phyloP scores from a whole-genome alignment of 1,140 invertebrate genomes.

The Pseudoatta argentina region DNA sequence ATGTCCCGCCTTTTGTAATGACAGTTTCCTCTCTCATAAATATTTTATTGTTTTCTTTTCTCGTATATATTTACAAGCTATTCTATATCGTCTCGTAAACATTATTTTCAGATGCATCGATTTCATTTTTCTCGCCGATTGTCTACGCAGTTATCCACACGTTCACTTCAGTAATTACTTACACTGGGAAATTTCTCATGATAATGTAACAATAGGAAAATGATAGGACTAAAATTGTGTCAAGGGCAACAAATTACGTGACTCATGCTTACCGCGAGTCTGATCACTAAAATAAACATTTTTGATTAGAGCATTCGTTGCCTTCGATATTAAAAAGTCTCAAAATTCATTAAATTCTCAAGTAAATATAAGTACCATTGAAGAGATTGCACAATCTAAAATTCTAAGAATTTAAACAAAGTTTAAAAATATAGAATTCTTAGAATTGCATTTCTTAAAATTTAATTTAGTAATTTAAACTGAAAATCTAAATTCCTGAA shows the following conservation, averaged over 20 bases:
- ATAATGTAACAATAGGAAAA: slow-evolving; percentile 78
- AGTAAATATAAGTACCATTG: no score
- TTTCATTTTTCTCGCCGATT: slow-evolving; percentile 28
- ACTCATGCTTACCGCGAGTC: slow-evolving; percentile 37
- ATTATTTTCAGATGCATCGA: slow-evolving; percentile 25
- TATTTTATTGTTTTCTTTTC: neutral
- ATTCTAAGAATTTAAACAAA: no score
- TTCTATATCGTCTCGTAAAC: neutral
- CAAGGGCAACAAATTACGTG: slow-evolving; percentile 79
- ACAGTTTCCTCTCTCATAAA: slow-evolving; percentile 16
- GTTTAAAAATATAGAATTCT: no score
- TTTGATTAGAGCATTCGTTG: neutral
- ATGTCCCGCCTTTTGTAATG: neutral
- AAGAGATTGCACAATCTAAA: no score
- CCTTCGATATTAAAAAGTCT: neutral
- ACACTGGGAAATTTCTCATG: slow-evolving; percentile 73
- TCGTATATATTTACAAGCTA: neutral
- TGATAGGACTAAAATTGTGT: slow-evolving; percentile 79
- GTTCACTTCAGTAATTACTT: slow-evolving; percentile 46
- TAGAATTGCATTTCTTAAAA: no score
- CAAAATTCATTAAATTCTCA: no score
- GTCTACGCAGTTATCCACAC: slow-evolving; percentile 4
- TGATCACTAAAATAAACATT: slow-evolving; percentile 13
- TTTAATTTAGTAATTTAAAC: no score
- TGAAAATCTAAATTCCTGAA: neutral